Base-by-base conservation (phyloP, 2,888 invertebrate species). In the Drosophila mayaguana region DNA sequence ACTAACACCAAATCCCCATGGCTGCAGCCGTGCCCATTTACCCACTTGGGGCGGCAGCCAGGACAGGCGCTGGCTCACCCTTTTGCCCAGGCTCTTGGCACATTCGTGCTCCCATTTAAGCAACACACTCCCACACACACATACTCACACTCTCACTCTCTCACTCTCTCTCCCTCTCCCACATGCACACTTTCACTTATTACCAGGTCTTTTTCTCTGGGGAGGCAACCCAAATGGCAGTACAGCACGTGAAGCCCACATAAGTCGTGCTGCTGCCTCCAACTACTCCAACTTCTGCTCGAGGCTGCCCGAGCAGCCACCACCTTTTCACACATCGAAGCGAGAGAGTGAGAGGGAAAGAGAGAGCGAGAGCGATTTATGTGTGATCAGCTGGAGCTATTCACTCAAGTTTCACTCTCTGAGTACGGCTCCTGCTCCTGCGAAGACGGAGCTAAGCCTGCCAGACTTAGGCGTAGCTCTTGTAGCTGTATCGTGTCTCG, bases 181-280 rank as follows among this genome's bases (percentile, higher is more conserved):
- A 85, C 65, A 28, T 28, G 28, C 28, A 73, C 80, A 82, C 84
- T 87, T 83, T 83, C 81, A 74, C 87, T 87, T 87, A 83, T 87
- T 81, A 69, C 72, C 57, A 54, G 55, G 12, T 54, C 56, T 42
- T 51, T 38, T 51, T 3, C 83, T 72, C 83, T 38, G 51, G 84
- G 88, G 75, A 82, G 63, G 65, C 63, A 63, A 59, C 77, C 80
- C 83, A 75, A 88, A 88, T 88, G 82, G 74, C 75, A 54, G 67
- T 61, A 69, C 69, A 68, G 68, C 88, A 84, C 83, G 88, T 83
- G 68, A 83, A 60, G 55, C 42, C 40, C 66, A 8, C 59, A 62
- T 63, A 63, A 66, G 66, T 61, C 48, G 50, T 60, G 40, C 51
- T 60, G 40, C 51, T 61, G 56, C 46, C 51, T 16, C 43, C 22